These are phyloP conservation scores for Panagrolaimus sp. DNA, from an alignment of 1,140 invertebrate genomes.

Conservation along the genomic window DNA sequence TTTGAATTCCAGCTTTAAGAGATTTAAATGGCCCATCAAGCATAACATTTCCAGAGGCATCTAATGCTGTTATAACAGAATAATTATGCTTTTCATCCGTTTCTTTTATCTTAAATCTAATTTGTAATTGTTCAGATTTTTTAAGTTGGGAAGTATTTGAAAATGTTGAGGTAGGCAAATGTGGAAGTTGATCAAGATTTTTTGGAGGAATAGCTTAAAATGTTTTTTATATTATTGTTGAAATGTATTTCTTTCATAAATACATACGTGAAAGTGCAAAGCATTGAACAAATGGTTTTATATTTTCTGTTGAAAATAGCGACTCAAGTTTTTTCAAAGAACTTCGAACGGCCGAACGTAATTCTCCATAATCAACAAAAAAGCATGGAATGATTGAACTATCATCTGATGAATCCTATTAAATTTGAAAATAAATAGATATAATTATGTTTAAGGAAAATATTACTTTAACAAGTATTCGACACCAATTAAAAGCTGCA, in stretches of 20 bases:
- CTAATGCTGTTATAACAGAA: not conserved
- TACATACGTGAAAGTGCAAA: not conserved
- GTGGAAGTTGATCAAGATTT: too few species aligned
- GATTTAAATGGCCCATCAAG: too few species aligned
- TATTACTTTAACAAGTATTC: slow-evolving; percentile 11
- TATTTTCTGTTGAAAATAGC: not conserved
- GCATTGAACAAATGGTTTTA: not conserved
- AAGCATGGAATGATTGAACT: slow-evolving; percentile 12
- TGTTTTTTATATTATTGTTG: not conserved
- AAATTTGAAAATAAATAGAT: not conserved
- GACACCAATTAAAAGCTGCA: not conserved
- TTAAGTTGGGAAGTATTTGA: not conserved
- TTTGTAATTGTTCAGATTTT: not conserved
- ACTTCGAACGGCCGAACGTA: slow-evolving; percentile 10
- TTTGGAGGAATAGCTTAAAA: not conserved
- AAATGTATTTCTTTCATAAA: not conserved
- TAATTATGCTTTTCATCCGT: not conserved
- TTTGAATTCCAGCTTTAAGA: too few species aligned
- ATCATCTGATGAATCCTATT: not conserved
- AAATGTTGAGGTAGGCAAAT: not conserved
- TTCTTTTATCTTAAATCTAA: not conserved
- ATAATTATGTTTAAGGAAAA: not conserved
- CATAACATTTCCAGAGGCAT: not conserved
- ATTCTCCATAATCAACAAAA: slow-evolving; percentile 1
- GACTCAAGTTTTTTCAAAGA: not conserved